phyloP scores from a whole-genome alignment of 2,113 vertebrate species.

The Amazona vittata region DNA sequence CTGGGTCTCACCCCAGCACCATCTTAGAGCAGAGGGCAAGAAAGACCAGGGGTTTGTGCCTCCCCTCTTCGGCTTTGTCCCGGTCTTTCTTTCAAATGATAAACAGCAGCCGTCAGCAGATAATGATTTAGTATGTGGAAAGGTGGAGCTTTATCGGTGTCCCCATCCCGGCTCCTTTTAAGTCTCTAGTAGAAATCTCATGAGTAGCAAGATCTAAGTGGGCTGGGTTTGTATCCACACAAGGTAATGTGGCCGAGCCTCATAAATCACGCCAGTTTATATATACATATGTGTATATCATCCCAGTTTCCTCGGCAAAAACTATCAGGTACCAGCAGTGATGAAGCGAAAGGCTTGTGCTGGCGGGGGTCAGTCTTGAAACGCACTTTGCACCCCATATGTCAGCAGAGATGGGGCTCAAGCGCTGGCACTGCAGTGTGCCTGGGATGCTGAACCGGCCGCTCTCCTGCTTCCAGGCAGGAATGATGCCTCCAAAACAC shows the following conservation, averaged over 20 bases:
- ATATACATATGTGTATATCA: not conserved
- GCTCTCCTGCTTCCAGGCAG: not conserved
- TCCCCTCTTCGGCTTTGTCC: not conserved
- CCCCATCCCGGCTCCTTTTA: not conserved
- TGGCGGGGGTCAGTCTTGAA: not conserved
- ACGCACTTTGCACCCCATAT: not conserved
- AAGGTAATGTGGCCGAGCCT: not conserved
- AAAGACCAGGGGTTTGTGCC: not conserved
- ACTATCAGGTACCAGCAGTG: accelerated
- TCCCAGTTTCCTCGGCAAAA: not conserved
- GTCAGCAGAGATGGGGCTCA: not conserved
- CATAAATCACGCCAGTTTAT: not conserved
- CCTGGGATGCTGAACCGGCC: not conserved
- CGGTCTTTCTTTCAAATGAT: not conserved
- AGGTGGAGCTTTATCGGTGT: not conserved
- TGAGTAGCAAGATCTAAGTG: not conserved
- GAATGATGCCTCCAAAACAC: accelerated
- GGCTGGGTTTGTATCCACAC: not conserved
- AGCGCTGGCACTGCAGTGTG: accelerated
- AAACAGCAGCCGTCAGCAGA: not conserved
- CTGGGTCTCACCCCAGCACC: not conserved
- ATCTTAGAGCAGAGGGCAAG: slow-evolving; percentile 22
- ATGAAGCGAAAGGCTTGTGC: not conserved
- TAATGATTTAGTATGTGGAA: slow-evolving; percentile 36
- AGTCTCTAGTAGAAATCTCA: not conserved